phyloP scores from a whole-genome alignment of 2,797 vertebrate species.

The Pristis pectinata region DNA sequence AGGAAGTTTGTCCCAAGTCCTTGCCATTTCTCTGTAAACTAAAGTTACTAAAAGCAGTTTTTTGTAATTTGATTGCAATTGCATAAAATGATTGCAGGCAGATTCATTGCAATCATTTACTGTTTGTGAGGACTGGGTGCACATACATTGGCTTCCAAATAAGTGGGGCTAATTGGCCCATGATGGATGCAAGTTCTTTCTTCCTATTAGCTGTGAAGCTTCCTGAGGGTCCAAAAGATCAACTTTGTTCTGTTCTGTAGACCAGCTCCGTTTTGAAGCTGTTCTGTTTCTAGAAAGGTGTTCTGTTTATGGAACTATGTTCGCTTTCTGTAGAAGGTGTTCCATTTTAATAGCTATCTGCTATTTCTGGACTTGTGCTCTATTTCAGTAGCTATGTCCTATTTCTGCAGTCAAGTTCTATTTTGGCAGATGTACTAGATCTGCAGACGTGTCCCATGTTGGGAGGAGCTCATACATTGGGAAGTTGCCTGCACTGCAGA shows the following conservation, averaged over 20 bases:
- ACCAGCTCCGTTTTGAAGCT: not conserved
- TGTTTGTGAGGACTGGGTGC: too few relatives aligned
- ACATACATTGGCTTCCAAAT: not conserved
- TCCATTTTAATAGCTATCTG: not conserved
- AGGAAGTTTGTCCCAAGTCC: too few relatives aligned
- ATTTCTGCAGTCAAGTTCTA: not conserved
- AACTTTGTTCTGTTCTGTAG: not conserved
- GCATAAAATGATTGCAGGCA: too few relatives aligned
- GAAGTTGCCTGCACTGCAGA: not conserved
- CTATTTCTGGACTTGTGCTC: slow-evolving; percentile 5
- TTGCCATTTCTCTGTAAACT: too few relatives aligned
- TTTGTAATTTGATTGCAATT: too few relatives aligned
- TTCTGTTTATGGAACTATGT: not conserved
- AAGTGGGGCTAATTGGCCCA: too few relatives aligned
- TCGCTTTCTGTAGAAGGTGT: slow-evolving; percentile 11
- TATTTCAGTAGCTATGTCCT: slow-evolving; percentile 7
- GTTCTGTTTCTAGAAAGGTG: not conserved
- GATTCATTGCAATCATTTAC: too few relatives aligned
- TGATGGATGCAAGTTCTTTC: not conserved
- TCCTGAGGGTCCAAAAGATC: not conserved
- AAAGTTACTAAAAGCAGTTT: too few relatives aligned
- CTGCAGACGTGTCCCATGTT: not conserved
- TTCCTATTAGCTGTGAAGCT: not conserved
- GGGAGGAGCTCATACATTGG: not conserved
- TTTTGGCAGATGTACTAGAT: not conserved